Evolutionary conservation across 2,888 invertebrate genomes (phyloP).

Genomic region (Hemicrepidius hirtus): DNA sequence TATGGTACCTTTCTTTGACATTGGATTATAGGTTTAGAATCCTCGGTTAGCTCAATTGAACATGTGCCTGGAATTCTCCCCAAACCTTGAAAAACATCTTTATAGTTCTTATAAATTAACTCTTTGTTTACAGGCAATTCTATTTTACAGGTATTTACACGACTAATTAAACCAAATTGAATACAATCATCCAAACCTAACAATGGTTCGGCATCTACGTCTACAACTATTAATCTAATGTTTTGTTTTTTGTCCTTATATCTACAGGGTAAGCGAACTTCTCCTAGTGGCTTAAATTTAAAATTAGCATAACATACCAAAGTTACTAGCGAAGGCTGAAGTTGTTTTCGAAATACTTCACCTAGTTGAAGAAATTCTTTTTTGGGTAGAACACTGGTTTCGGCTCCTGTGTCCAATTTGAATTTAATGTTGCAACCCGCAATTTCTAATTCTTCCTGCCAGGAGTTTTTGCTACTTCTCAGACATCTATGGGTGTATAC

Average conservation of each 20-base stretch:
- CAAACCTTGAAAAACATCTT: background rate
- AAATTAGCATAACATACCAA: background rate
- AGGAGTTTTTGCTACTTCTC: background rate
- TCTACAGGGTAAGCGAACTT: background rate
- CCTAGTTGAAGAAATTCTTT: background rate
- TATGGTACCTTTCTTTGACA: background rate
- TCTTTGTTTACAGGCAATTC: background rate
- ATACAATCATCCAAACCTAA: no score
- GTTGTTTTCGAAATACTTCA: background rate
- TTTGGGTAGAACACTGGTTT: no score
- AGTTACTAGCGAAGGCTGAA: background rate
- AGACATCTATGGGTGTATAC: no score
- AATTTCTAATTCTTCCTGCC: background rate
- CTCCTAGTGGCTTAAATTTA: background rate
- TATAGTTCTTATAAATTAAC: background rate
- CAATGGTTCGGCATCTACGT: background rate
- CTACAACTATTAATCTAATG: background rate
- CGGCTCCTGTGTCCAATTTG: background rate
- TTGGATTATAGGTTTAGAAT: background rate
- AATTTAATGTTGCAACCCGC: background rate
- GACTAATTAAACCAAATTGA: background rate
- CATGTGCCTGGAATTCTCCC: background rate
- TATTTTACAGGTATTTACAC: background rate
- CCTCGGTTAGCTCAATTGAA: background rate
- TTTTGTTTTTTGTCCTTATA: background rate